A percentile compares a stretch with the other conserved stretches of the same genome.
phyloP scores from a whole-genome alignment of 2,113 vertebrate species.

The Phainopepla nitens region DNA sequence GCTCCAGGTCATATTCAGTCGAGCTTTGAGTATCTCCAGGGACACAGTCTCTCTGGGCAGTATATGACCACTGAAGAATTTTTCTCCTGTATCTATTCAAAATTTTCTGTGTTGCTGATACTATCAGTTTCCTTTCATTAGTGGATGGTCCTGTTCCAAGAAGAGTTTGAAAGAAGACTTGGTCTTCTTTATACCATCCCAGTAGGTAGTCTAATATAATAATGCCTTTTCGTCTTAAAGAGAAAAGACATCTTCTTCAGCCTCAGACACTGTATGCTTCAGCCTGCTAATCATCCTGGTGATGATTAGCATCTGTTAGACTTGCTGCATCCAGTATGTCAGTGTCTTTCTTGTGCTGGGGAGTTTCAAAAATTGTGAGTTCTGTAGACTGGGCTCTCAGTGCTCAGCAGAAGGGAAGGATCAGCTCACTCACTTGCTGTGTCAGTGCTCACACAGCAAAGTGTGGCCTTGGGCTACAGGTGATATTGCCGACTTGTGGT shows the following conservation, averaged over 20 bases:
- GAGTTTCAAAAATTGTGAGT: background rate
- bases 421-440: background rate
- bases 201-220: background rate
- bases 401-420: background rate
- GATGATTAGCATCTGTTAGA: background rate
- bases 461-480: background rate
- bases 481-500: background rate
- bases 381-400: background rate
- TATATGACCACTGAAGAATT: background rate
- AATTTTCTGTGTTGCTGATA: background rate
- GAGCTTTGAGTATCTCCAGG: background rate
- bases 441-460: background rate
- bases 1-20: background rate
- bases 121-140: background rate
- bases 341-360: background rate
- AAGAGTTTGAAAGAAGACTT: background rate
- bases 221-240: background rate
- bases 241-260: background rate
- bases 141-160: background rate
- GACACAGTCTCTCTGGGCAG: background rate
- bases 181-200: background rate
- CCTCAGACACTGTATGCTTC: background rate
- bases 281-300: background rate
- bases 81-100: background rate
- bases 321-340: background rate